Evolutionary conservation across 2,888 invertebrate species (phyloP), one percentile per base, ranked within the genome.

Genomic region (Ophion costatus): DNA sequence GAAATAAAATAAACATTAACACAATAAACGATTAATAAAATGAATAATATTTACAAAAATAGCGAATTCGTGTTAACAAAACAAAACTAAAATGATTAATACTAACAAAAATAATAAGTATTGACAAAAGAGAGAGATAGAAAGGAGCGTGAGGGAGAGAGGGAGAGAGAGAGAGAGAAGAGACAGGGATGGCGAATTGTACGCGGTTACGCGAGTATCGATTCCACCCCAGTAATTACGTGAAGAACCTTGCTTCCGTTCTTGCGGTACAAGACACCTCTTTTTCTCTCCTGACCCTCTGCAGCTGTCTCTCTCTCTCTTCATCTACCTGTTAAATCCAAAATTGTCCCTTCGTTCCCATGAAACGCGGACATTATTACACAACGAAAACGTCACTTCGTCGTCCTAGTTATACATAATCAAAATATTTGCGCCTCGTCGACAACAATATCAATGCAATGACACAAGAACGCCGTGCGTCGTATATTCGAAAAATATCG

Each of bases 171-270:
- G 86, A 57, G 57, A 42, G 24, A 59, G 24, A 61, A 24, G 59
- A 61, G 67, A 29, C 22, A 51, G 42, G n/a, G 63, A 14, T 64
- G 42, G 38, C 42, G 78, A 33, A 45, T 61, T 57, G 80, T 74
- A 79, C 64, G 71, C 76, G 83, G 83, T 84, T 84, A 84, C 83
- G 83, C 85, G 83, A 87, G 85, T 87, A 87, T 87, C 87, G 87
- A 87, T 87, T 87, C 79, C 78, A 86, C 83, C 84, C 77, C 82
- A 81, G 84, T 83, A 84, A 87, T 87, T 87, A 87, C 84, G 86
- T 80, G 79, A 86, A 85, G 84, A 84, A 83, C 80, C 81, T 86
- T 83, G 86, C 80, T 84, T 83, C 82, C 83, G 85, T 87, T 87
- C 76, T 84, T 80, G 80, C 73, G 76, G 80, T 80, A 73, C 76